phyloP scores from a whole-genome alignment of 2,888 invertebrate species.

The Luperina nickerlii region DNA sequence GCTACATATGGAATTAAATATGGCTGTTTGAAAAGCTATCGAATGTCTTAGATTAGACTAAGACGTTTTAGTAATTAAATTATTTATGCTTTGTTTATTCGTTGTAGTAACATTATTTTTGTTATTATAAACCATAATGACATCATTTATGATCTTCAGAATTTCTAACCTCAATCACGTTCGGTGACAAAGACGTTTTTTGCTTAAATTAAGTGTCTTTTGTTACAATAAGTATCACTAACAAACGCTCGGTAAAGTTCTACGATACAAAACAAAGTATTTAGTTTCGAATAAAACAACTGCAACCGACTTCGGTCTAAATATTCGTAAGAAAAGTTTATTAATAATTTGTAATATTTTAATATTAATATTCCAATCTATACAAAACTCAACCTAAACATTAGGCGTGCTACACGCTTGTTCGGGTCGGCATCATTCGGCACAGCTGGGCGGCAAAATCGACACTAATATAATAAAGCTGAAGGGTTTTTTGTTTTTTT shows the following conservation, averaged over 20 bases:
- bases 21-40: neutral
- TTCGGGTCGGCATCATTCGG: neutral
- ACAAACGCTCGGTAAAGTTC: constrained; percentile 46
- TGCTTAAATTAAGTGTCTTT: neutral
- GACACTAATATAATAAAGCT: neutral
- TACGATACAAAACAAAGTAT: neutral
- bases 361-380: constrained; percentile 17
- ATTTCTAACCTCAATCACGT: neutral
- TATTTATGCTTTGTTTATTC: neutral
- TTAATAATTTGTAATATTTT: constrained; percentile 1
- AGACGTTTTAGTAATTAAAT: neutral
- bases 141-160: neutral
- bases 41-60: constrained; percentile 1
- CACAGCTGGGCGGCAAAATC: neutral
- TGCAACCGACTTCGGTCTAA: neutral
- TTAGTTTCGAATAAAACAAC: constrained; percentile 4
- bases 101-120: neutral
- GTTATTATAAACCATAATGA: constrained; percentile 89
- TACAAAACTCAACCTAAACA: constrained; percentile 23
- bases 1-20: constrained; percentile 8
- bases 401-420: constrained; percentile 7
- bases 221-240: neutral
- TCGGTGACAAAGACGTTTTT: neutral
- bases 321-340: neutral
- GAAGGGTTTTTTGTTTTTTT: neutral